Evolutionary conservation across 30 jellyfish, hydroid and myxozoan species (phyloP).

Genomic region (Aurelia coerulea): DNA sequence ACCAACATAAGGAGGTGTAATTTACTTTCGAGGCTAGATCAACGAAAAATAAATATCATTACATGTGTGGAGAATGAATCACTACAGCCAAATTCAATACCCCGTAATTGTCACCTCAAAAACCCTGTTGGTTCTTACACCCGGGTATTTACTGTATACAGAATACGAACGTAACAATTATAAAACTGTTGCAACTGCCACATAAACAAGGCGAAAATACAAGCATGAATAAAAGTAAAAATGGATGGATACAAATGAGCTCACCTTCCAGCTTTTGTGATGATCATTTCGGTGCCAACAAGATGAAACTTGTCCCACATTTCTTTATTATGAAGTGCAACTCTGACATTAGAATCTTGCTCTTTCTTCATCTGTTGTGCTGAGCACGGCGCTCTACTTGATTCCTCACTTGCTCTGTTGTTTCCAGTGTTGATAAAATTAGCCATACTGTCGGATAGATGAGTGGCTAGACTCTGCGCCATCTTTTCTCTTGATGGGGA

Average conservation of each 20-base stretch:
- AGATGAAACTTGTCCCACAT: slow-evolving; percentile 96
- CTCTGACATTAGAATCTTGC: slow-evolving; percentile 75
- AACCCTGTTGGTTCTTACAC: no score
- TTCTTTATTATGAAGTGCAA: slow-evolving; percentile 82
- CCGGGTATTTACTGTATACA: no score
- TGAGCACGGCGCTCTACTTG: slow-evolving; percentile 23
- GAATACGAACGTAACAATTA: no score
- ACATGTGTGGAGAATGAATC: no score
- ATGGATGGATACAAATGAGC: background rate
- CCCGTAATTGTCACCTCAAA: no score
- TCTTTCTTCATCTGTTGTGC: slow-evolving; percentile 69
- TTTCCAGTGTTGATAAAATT: slow-evolving; percentile 57
- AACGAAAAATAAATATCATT: no score
- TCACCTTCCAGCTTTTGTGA: slow-evolving; percentile 98
- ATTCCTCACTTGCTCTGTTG: slow-evolving; percentile 38
- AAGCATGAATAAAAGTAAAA: background rate
- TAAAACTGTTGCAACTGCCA: no score
- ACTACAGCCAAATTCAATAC: no score
- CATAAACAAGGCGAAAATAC: background rate
- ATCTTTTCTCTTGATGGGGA: slow-evolving; percentile 74
- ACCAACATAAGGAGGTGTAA: no score
- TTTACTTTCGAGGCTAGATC: no score
- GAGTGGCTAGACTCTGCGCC: slow-evolving; percentile 78
- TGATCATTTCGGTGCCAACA: slow-evolving; percentile 97
- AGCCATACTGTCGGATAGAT: slow-evolving; percentile 77